A percentile compares a stretch with the other conserved stretches of the same genome.
Conservation (phyloP, 2,113 vertebrate genomes). For the Canis aureus region DNA sequence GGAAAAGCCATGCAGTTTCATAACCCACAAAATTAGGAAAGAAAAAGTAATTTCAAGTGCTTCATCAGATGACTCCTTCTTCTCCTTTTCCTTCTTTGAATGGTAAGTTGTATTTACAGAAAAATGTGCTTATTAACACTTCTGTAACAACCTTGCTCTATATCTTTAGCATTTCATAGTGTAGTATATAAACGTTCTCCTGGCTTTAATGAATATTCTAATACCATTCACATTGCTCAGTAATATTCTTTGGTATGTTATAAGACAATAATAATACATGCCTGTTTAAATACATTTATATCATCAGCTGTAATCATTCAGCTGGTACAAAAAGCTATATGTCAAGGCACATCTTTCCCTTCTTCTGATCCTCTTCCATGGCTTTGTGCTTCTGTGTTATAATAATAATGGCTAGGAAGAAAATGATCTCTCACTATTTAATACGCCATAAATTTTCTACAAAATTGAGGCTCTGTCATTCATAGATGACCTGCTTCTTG, state of each 20-base stretch:
- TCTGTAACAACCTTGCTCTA: constrained; percentile 1
- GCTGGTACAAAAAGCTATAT: neutral
- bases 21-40: neutral
- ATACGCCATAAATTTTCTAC: neutral
- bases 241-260: neutral
- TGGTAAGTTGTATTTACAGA: neutral
- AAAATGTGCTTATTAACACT: constrained; percentile 16
- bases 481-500: neutral
- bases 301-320: neutral
- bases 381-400: neutral
- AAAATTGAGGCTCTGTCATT: neutral
- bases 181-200: neutral
- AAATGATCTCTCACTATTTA: constrained; percentile 10
- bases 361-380: neutral
- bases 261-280: neutral
- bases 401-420: constrained; percentile 22
- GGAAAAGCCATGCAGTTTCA: neutral
- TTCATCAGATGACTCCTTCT: neutral
- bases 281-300: neutral
- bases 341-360: neutral
- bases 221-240: neutral
- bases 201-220: neutral
- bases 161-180: neutral
- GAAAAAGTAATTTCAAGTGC: neutral
- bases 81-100: constrained; percentile 15